Percentiles rank a stretch among this genome's conserved stretches.
phyloP scores from a whole-genome alignment of 1,140 invertebrate species.

The Conus betulinus region DNA sequence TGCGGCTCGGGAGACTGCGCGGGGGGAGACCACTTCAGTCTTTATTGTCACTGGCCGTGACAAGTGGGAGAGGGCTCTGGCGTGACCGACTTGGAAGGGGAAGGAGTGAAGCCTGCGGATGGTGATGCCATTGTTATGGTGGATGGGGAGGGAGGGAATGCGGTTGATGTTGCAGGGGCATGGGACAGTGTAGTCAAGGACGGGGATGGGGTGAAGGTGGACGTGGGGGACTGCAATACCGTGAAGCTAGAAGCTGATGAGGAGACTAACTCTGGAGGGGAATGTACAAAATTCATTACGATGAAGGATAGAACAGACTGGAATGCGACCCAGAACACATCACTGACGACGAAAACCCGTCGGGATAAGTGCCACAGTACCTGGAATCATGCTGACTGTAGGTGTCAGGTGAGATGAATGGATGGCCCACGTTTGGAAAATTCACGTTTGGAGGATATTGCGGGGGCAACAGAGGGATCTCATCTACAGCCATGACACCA shows the following conservation, averaged over 20 bases:
- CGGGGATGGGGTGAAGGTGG: neutral
- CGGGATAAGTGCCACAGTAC: neutral
- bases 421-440: neutral
- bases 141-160: neutral
- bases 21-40: neutral
- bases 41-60: neutral
- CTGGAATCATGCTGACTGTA: neutral
- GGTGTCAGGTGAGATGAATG: neutral
- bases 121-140: neutral
- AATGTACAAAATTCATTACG: neutral
- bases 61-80: neutral
- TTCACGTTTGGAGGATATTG: neutral
- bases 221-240: too few relatives aligned
- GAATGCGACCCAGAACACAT: neutral
- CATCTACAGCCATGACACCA: neutral
- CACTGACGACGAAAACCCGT: too few relatives aligned
- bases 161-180: neutral
- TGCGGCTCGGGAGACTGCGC: neutral
- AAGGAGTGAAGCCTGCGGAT: neutral
- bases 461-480: neutral
- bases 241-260: neutral
- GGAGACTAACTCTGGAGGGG: neutral
- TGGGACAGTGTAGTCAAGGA: neutral
- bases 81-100: neutral
- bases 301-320: neutral